These are phyloP conservation scores for Leucophora obtusa DNA, from an alignment of 2,888 invertebrate species.

Conservation along the genomic window DNA sequence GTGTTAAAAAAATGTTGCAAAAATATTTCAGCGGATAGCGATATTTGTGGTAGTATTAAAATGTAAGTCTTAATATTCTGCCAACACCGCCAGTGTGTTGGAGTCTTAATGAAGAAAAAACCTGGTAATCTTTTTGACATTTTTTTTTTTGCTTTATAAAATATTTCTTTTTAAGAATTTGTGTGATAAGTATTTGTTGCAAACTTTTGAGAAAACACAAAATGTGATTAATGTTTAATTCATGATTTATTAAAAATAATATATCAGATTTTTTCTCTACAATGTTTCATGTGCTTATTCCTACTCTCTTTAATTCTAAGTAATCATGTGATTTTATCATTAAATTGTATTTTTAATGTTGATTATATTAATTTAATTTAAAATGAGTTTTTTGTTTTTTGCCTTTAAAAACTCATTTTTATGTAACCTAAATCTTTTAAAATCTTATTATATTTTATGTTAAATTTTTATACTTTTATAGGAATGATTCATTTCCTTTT, in stretches of 20 bases:
- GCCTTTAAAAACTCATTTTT: background rate
- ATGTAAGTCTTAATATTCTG: background rate
- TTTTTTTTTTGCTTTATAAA: background rate
- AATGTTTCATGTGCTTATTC: background rate
- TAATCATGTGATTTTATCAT: background rate
- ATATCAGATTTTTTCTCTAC: background rate
- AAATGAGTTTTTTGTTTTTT: slow-evolving; percentile 2
- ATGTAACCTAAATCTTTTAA: slow-evolving; percentile 19
- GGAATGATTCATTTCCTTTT: slow-evolving; percentile 56
- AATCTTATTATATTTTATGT: slow-evolving; percentile 19
- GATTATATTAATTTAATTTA: slow-evolving; percentile 14
- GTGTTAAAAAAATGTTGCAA: slow-evolving; percentile 1
- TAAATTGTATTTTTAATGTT: slow-evolving; percentile 11
- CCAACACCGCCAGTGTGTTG: background rate
- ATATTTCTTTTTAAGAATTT: background rate
- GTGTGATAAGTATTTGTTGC: background rate
- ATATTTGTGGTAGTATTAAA: background rate
- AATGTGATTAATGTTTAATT: slow-evolving; percentile 5
- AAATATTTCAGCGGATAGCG: background rate
- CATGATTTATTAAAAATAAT: background rate
- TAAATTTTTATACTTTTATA: background rate
- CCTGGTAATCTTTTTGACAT: background rate
- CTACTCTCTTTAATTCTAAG: background rate
- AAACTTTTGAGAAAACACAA: background rate
- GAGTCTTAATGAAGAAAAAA: background rate